These are phyloP conservation scores for Lacanobia wlatinum DNA, from an alignment of 2,888 invertebrate genomes.

Conservation along the genomic window DNA sequence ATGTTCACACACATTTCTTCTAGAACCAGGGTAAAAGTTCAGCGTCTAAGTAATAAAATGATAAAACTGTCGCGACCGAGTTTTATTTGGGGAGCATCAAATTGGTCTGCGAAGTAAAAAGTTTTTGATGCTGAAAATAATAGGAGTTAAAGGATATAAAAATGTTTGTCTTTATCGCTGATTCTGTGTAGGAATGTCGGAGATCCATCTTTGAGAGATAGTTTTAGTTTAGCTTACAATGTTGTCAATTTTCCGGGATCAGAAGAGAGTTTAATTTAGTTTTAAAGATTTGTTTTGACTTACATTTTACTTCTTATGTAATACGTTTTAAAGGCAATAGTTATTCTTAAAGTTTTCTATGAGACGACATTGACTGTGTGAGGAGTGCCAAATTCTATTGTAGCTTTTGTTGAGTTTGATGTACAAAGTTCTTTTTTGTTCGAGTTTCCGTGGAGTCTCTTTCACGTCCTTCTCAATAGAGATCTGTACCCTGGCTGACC, in stretches of 20 bases:
- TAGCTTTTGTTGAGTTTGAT: no score
- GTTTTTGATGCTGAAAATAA: conserved; percentile 53
- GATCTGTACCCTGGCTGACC: no score
- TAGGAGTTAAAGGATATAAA: conserved; percentile 44
- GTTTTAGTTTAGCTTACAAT: conserved; percentile 5
- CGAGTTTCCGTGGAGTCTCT: no score
- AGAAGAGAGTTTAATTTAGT: not conserved
- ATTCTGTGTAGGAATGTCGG: conserved; percentile 11
- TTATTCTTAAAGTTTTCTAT: not conserved
- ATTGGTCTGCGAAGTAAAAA: conserved; percentile 51
- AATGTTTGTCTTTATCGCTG: conserved; percentile 50
- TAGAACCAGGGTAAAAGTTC: conserved; percentile 49
- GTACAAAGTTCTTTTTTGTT: no score
- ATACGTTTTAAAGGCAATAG: no score
- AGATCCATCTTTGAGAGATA: conserved; percentile 12
- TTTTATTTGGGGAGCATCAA: conserved; percentile 57
- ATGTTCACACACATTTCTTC: conserved; percentile 64
- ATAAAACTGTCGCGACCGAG: conserved; percentile 55
- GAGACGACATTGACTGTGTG: no score
- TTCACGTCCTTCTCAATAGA: no score
- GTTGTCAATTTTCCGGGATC: not conserved
- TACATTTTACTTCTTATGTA: not conserved
- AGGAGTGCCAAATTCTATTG: no score
- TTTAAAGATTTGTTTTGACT: not conserved
- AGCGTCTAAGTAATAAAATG: conserved; percentile 59